phyloP scores from a whole-genome alignment of 2,113 vertebrate species.

The Girardinichthys multiradiatus region DNA sequence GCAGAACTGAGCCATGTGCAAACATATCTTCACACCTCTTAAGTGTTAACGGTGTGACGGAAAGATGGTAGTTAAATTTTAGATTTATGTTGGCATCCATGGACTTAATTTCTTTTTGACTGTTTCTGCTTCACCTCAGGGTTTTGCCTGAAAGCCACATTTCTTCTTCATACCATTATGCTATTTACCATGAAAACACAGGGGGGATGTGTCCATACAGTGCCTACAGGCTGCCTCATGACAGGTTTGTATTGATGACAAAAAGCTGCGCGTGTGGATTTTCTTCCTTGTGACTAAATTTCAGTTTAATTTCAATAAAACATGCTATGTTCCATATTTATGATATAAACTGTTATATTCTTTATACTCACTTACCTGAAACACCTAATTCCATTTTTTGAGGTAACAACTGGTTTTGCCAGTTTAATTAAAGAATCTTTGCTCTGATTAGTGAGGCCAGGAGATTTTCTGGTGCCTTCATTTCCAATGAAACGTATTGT shows the following conservation, averaged over 20 bases:
- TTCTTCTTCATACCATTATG: constrained; percentile 11
- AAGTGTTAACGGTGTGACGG: neutral
- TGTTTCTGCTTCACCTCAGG: constrained; percentile 11
- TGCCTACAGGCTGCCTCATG: neutral
- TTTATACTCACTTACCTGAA: too few species aligned
- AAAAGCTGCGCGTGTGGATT: neutral
- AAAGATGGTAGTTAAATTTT: neutral
- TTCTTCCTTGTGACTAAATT: neutral
- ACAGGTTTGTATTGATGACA: constrained; percentile 20
- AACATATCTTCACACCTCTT: constrained; percentile 5
- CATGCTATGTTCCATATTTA: too few species aligned
- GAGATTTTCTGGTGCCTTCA: too few species aligned
- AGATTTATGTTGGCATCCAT: neutral
- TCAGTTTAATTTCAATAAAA: neutral
- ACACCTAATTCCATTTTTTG: too few species aligned
- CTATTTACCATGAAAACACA: constrained; percentile 33
- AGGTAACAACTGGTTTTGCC: too few species aligned
- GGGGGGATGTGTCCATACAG: neutral
- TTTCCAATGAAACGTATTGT: too few species aligned
- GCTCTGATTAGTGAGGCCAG: too few species aligned
- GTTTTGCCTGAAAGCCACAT: constrained; percentile 17
- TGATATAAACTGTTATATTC: too few species aligned
- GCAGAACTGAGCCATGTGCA: neutral
- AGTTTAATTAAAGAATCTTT: too few species aligned
- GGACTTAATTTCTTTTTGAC: neutral